Evolutionary conservation across 2,797 vertebrate genomes (phyloP).

Genomic region (Ptychobarbus kaznakovi): DNA sequence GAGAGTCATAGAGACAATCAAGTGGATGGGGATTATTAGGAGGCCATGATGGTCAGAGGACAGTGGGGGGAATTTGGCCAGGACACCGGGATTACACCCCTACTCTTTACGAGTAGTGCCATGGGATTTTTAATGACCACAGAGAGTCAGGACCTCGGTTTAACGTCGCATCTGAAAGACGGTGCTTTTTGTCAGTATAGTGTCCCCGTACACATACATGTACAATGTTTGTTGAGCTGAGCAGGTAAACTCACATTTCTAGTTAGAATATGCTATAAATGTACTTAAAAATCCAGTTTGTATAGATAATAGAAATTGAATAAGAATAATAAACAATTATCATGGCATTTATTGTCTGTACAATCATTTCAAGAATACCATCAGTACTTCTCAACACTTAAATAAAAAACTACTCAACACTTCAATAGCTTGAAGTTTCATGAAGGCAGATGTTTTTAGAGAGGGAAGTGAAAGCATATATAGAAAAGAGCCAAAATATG

Average conservation of each 20-base stretch:
- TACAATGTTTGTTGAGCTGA: background rate
- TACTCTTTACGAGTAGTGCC: too few species aligned
- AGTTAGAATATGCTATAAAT: background rate
- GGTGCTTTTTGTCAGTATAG: too few species aligned
- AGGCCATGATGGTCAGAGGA: too few species aligned
- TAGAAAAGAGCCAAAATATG: too few species aligned
- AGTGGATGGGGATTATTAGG: too few species aligned
- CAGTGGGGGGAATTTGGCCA: too few species aligned
- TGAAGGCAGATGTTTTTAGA: background rate
- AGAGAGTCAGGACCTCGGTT: too few species aligned
- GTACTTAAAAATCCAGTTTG: background rate
- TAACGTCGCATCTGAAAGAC: too few species aligned
- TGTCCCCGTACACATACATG: too few species aligned
- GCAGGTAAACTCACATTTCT: background rate
- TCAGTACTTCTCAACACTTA: background rate
- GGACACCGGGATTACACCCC: too few species aligned
- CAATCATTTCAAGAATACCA: background rate
- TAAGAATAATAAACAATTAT: background rate
- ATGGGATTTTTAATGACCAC: too few species aligned
- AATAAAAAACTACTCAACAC: background rate
- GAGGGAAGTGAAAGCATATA: background rate
- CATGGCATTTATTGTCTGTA: background rate
- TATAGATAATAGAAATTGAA: background rate
- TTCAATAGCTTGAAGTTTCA: background rate
- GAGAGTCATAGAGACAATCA: too few species aligned